Evolutionary conservation across 2,113 vertebrate species (phyloP), one percentile per base, ranked within the genome.

Genomic region (Dissostichus mawsoni): DNA sequence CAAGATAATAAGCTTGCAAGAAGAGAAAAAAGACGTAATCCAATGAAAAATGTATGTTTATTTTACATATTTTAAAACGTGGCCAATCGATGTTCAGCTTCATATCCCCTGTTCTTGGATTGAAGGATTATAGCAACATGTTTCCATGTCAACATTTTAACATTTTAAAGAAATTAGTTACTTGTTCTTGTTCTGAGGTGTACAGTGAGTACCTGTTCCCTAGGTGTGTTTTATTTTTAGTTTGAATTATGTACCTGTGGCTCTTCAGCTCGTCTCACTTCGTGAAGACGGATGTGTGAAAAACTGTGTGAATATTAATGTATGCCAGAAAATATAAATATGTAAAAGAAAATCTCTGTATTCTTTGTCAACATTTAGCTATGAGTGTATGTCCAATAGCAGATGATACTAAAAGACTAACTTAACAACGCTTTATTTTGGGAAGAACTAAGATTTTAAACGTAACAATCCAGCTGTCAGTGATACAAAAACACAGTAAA

Each of bases 101-200:
- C 74, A 86, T 53, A 77, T 41, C 55, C 76, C 61, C 73, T 71
- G 76, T 62, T 56, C 3, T 87, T 92, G 84, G 71, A 90, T 72
- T 87, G n/a, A 79, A 67, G 25, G 58, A 81, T 69, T 20, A 5
- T 16, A 53, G 61, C 33, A 75, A 68, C 78, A 77, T 75, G 58
- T 70, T 78, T 81, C 81, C 70, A 82, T 76, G 71, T 82, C 52
- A 68, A 71, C 14, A 69, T 90, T 91, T 84, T 74, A 88, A 73
- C 74, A n/a, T 82, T 89, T 87, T 64, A 48, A 84, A 41, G 29
- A 79, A 29, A 65, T 66, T 16, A 64, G 56, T 50, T 53, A 58
- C 56, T 61, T 86, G 71, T 83, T 81, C 41, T n/a, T 76, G 82
- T 88, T 85, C 75, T 76, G 48, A 68, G 12, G 18, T 88, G 58